These are phyloP conservation scores for Poecilia gillii DNA, from an alignment of 2,797 vertebrate genomes.

Conservation along the genomic window DNA sequence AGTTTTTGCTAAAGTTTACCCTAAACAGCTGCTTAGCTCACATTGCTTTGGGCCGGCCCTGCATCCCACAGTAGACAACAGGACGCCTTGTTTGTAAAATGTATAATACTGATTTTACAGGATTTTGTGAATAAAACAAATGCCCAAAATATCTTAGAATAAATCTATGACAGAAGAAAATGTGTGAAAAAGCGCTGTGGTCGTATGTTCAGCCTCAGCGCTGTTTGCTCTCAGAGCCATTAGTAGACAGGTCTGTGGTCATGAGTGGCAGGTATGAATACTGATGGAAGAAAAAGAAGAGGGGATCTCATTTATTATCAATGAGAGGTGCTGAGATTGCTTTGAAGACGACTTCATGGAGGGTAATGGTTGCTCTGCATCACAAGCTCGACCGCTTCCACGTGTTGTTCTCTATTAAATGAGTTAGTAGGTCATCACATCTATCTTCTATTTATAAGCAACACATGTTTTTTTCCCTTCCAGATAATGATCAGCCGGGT, in stretches of 20 bases:
- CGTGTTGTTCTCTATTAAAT: slow-evolving; percentile 46
- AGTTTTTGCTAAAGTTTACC: no score
- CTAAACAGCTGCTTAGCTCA: no score
- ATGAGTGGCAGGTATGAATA: slow-evolving; percentile 74
- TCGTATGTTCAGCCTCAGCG: not conserved
- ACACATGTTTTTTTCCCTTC: slow-evolving; percentile 9
- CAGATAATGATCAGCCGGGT: slow-evolving; percentile 18
- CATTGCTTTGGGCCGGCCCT: no score
- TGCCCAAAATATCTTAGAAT: not conserved
- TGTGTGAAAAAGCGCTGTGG: not conserved
- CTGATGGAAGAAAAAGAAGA: slow-evolving; percentile 33
- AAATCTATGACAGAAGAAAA: not conserved
- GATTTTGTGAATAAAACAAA: not conserved
- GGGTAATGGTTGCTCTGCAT: slow-evolving; percentile 48
- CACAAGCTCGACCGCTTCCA: slow-evolving; percentile 35
- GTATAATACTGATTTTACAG: not conserved
- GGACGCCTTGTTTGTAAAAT: not conserved
- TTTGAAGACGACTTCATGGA: slow-evolving; percentile 70
- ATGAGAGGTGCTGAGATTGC: slow-evolving; percentile 73
- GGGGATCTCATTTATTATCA: slow-evolving; percentile 75
- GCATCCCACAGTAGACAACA: no score
- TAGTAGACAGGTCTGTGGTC: slow-evolving; percentile 39
- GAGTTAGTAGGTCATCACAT: slow-evolving; percentile 63
- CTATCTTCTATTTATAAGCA: slow-evolving; percentile 16
- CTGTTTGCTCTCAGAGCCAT: slow-evolving; percentile 38